phyloP scores from a whole-genome alignment of 2,888 invertebrate genomes.

The Meganola albula region DNA sequence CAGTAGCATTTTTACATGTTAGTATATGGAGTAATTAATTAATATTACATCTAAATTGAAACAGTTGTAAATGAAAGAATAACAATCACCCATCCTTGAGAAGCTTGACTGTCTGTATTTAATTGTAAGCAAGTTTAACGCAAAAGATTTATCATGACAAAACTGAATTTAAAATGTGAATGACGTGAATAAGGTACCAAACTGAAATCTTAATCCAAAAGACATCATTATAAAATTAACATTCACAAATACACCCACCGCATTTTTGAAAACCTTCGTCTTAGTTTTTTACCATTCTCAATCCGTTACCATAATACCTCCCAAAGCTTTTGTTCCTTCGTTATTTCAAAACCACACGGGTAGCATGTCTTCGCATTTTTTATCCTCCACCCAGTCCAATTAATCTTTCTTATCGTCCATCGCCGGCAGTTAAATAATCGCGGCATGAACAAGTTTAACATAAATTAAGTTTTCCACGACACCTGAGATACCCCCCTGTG shows the following conservation, averaged over 20 bases:
- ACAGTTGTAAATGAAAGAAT: too few species aligned
- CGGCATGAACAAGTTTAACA: constrained; percentile 70
- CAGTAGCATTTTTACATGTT: too few species aligned
- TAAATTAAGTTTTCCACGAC: constrained; percentile 76
- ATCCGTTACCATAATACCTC: constrained; percentile 28
- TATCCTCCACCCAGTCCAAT: constrained; percentile 52
- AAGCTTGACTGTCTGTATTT: too few species aligned
- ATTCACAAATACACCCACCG: neutral
- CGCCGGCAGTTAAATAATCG: constrained; percentile 72
- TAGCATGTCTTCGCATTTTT: constrained; percentile 57
- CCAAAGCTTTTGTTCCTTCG: constrained; percentile 32
- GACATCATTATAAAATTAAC: too few species aligned
- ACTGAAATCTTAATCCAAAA: neutral
- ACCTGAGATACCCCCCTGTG: constrained; percentile 68
- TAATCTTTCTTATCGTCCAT: constrained; percentile 72
- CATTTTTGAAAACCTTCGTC: constrained; percentile 5
- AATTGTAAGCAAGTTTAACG: too few species aligned
- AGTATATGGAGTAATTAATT: too few species aligned
- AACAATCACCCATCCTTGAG: too few species aligned
- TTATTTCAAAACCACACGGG: constrained; percentile 53
- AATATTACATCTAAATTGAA: too few species aligned
- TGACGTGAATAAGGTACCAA: too few species aligned
- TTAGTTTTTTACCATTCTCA: constrained; percentile 17
- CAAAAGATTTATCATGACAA: too few species aligned
- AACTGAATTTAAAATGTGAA: constrained; percentile 2